Evolutionary conservation across 1,140 invertebrate genomes (phyloP).

Genomic region (Polypedilum pembai): DNA sequence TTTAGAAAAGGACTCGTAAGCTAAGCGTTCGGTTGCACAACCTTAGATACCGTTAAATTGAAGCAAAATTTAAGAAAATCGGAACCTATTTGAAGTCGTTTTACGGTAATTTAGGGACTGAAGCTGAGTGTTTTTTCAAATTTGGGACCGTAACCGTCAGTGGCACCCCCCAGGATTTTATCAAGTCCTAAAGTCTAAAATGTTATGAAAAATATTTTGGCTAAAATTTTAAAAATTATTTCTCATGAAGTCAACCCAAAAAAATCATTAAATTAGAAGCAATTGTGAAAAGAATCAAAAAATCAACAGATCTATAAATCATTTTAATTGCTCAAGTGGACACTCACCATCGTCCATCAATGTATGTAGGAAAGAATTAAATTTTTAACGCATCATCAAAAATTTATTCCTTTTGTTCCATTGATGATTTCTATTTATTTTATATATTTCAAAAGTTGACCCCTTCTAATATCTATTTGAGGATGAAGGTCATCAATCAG

Average conservation of each 20-base stretch:
- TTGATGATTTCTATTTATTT: constrained; percentile 5
- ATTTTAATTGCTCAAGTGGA: neutral
- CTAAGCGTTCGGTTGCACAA: too few species aligned
- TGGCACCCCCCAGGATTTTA: too few species aligned
- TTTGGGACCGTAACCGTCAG: too few species aligned
- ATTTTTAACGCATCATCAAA: constrained; percentile 15
- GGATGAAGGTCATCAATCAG: constrained; percentile 8
- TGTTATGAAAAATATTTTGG: too few species aligned
- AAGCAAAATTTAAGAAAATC: too few species aligned
- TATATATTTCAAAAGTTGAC: neutral
- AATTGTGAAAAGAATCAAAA: neutral
- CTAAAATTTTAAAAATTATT: neutral
- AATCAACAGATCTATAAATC: neutral
- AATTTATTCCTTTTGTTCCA: neutral
- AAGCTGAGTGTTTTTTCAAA: too few species aligned
- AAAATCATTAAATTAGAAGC: neutral
- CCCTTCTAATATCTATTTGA: neutral
- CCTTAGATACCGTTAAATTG: too few species aligned
- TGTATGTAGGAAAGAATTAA: neutral
- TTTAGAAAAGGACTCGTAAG: too few species aligned
- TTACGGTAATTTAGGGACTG: too few species aligned
- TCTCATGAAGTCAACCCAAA: neutral
- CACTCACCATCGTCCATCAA: neutral
- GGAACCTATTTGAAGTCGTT: too few species aligned
- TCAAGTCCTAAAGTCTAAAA: too few species aligned